phyloP scores from a whole-genome alignment of 53 echinoderm and acorn worm genomes.

The Apostichopus leukothele region DNA sequence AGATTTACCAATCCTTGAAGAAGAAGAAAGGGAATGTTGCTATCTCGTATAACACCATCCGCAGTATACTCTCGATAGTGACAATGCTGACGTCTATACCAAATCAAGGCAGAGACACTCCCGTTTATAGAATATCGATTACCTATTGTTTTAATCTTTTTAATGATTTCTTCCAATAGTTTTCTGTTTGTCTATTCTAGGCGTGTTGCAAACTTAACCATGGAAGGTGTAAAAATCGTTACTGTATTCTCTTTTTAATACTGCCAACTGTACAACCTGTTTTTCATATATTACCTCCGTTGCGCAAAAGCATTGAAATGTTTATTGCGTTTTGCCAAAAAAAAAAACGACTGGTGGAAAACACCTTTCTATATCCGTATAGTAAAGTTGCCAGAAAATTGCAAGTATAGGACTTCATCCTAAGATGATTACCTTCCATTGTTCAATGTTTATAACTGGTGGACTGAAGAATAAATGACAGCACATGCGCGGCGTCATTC shows the following conservation, averaged over 20 bases:
- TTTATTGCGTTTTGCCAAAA: neutral
- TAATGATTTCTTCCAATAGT: neutral
- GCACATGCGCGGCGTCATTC: too few species aligned
- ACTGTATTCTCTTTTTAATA: neutral
- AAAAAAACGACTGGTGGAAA: too few species aligned
- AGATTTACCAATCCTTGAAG: neutral
- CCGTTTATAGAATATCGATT: conserved; percentile 1
- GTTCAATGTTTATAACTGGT: too few species aligned
- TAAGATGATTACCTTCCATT: too few species aligned
- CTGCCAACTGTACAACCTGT: neutral
- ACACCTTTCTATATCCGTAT: too few species aligned
- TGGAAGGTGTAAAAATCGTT: conserved; percentile 2
- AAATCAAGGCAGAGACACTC: neutral
- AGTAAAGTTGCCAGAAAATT: too few species aligned
- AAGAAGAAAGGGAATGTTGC: neutral
- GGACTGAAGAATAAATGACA: too few species aligned
- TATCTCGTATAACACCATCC: neutral
- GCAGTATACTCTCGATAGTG: neutral
- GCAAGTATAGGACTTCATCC: too few species aligned
- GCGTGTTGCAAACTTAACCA: conserved; percentile 18
- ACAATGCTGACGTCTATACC: neutral
- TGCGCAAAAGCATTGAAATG: neutral
- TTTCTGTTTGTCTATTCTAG: neutral
- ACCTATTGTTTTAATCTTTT: neutral
- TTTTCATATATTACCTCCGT: neutral